These are phyloP conservation scores for Gryllus longicercus DNA, from an alignment of 2,888 invertebrate species.

Conservation along the genomic window DNA sequence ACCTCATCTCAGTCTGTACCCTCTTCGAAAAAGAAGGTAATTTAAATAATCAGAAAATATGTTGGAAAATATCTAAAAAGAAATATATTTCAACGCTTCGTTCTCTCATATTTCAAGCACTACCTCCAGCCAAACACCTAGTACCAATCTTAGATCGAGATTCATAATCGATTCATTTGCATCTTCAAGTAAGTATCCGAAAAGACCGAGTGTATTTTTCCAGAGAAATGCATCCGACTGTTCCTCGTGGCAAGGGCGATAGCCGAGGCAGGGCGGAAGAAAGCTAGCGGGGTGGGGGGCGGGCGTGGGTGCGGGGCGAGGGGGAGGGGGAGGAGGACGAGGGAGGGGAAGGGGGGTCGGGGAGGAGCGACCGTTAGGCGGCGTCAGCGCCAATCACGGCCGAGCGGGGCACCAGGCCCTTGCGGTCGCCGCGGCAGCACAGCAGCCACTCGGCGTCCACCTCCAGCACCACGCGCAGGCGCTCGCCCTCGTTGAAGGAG, in stretches of 20 bases:
- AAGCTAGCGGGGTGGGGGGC: background rate
- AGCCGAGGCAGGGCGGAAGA: background rate
- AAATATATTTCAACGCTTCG: too few species aligned
- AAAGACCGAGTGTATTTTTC: background rate
- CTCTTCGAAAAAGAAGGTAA: too few species aligned
- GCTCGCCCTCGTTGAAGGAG: constrained; percentile 73
- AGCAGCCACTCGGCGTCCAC: constrained; percentile 73
- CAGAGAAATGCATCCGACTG: background rate
- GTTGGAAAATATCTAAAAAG: too few species aligned
- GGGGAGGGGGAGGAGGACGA: background rate
- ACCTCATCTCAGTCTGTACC: too few species aligned
- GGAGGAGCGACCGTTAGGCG: background rate
- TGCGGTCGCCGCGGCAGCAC: constrained; percentile 71
- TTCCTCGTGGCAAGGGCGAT: background rate
- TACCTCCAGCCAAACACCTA: too few species aligned
- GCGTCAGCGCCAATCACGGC: constrained; percentile 51
- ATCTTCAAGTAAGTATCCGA: too few species aligned
- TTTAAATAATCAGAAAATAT: too few species aligned
- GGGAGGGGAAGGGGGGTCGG: background rate
- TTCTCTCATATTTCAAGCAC: too few species aligned
- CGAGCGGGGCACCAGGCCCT: constrained; percentile 70
- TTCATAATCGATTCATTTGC: too few species aligned
- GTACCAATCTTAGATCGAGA: too few species aligned
- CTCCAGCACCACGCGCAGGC: constrained; percentile 67
- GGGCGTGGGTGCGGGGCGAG: background rate